Conservation (phyloP, 1,140 invertebrate species). For the Anagrus nilaparvatae region DNA sequence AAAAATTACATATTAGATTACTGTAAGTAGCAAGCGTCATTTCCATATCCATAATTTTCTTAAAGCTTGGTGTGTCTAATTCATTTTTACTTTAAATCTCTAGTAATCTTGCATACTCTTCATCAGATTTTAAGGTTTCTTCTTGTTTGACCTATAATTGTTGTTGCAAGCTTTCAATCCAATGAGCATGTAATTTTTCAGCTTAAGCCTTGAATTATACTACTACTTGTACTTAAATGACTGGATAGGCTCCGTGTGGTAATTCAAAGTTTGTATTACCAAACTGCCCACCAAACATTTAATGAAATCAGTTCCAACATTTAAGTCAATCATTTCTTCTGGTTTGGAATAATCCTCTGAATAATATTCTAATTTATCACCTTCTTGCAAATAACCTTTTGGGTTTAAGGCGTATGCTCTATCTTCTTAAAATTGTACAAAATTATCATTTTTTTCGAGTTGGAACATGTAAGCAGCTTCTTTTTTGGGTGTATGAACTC, state of each 20-base stretch:
- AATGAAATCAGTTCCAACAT: constrained; percentile 48
- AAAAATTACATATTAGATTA: constrained; percentile 18
- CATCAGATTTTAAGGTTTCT: constrained; percentile 21
- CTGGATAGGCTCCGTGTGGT: constrained; percentile 43
- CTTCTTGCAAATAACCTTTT: background rate
- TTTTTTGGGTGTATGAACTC: background rate
- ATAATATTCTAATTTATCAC: background rate
- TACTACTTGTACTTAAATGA: constrained; percentile 56
- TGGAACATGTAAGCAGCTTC: background rate
- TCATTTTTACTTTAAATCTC: constrained; percentile 25
- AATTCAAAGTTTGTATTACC: constrained; percentile 39
- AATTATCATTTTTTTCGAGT: background rate
- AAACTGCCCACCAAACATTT: constrained; percentile 46
- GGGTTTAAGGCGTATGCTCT: constrained; percentile 5
- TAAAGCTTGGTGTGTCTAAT: constrained; percentile 39
- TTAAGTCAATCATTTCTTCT: constrained; percentile 48
- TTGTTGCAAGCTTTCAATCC: constrained; percentile 55
- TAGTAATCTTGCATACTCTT: constrained; percentile 25
- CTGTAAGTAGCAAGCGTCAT: constrained; percentile 49
- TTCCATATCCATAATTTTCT: constrained; percentile 66
- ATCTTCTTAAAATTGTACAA: background rate
- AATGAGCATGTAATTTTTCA: constrained; percentile 55
- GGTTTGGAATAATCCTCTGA: constrained; percentile 6
- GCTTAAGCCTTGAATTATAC: constrained; percentile 48
- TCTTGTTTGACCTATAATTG: constrained; percentile 51